Evolutionary conservation across 2,797 vertebrate species (phyloP), one percentile per base, ranked within the genome.

Genomic region (Girardinus metallicus): DNA sequence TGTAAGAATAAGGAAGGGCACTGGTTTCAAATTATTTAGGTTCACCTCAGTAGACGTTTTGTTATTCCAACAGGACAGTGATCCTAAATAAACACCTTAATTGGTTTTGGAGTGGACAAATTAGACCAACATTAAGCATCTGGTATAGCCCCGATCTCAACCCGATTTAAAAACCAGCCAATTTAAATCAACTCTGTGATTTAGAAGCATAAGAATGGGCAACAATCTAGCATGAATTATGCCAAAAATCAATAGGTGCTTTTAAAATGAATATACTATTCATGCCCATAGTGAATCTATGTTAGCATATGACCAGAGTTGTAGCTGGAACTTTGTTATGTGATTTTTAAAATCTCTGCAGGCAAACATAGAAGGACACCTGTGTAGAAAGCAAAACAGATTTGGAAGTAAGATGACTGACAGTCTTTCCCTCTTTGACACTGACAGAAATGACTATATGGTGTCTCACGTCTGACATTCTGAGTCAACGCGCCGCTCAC

Each of bases 401-500:
- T 47, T 75, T 9, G 46, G 49, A 74, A 57, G 72, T 7, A 53
- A 43, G 44, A 60, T 75, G 55, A 70, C 77, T 29, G 76, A 87
- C 34, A 85, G 75, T 66, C 21, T 86, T 70, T 82, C 44, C 43
- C 73, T 70, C 18, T 74, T 64, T 41, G 60, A 86, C 74, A 49
- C 75, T 76, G 86, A 85, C 78, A 73, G 68, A 80, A 75, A 89
- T 87, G 86, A 87, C 77, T 86, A 81, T 72, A 83, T 49, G 76
- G n/a, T 83, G 85, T 81, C 87, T 90, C 84, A 84, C 82, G 81
- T 85, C 51, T 87, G 91, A 91, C 86, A 88, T 82, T 91, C 66
- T 88, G 88, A 92, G 85, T 93, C 90, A 92, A 84, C 80, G 39
- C 8, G 12, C 49, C n/a, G 83, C 86, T 84, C 85, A 85, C 81